Evolutionary conservation across 2,888 invertebrate genomes (phyloP), one percentile per base, ranked within the genome.

Genomic region (Hyles lineata): DNA sequence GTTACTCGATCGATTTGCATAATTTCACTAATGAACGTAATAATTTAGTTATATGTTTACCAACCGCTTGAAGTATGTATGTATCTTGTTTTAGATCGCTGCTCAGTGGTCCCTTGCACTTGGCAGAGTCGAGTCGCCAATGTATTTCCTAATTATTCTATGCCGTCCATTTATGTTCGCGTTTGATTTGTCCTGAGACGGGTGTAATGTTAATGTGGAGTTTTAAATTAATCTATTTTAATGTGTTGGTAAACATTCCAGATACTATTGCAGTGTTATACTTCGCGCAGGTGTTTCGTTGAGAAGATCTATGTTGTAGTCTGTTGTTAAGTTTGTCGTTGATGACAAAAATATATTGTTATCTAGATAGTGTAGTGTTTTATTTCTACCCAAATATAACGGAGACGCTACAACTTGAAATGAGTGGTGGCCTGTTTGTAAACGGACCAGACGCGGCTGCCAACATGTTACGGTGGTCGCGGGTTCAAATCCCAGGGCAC

Each of bases 311-410:
- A 91, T 94, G 92, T 93, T 90, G 92, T 94, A 93, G 92, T 91
- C 90, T 90, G 92, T 94, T 94, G 94, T 94, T 94, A 94, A 93
- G 94, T 94, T 94, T 94, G 93, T 93, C 93, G 92, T 93, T 92
- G 93, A 91, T 92, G 91, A 93, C 94, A 93, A 93, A 88, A 93
- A 94, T 94, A 94, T 93, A 94, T 93, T 94, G 94, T 94, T 94
- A 94, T 92, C 92, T 94, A 94, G 93, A 94, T 92, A 89, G 78
- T 73, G 78, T 74, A 74, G 78, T 82, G 85, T 89, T 90, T 92
- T 85, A 86, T 84, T 87, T 80, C 73, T 72, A 7, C 2, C 23
- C 60, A 35, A 21, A 35, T 52, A 52, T 6, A n/a, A 29, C 23
- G 23, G n/a, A 7, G 35, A 43, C 17, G 8, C 43, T 5, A 6